Base-by-base conservation (phyloP, 64 coral and sea anemone species). In the Catalaphyllia jardinei region DNA sequence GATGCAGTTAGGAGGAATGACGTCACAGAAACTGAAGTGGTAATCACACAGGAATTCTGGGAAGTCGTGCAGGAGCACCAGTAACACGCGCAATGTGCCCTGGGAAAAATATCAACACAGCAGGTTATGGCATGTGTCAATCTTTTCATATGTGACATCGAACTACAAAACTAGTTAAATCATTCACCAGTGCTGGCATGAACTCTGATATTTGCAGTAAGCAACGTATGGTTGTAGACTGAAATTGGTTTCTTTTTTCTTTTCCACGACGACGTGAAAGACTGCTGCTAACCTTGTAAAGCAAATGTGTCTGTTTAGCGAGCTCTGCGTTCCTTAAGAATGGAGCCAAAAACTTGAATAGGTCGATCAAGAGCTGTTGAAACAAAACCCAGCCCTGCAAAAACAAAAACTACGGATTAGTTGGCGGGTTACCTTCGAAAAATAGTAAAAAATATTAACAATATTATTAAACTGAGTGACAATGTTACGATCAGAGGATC, bases 11-110 rank as follows among this genome's bases (percentile, higher is more conserved):
- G 97, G 97, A 17, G 97, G 97, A 51, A 99, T 99, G 88, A 99
- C 97, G 57, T 99, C 97, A 95, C 97, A 99, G 73, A 99, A 99
- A 86, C 97, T 99, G 79, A 99, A 99, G 89, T 99, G 97, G 76
- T 95, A 99, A 81, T 99, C 97, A 73, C 97, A 99, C 16, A 99
- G 91, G 83, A 99, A 99, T 77, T 99, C 97, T 91, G 97, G 97
- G 88, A 99, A 99, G 73, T 99, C 97, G 60, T 99, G 97, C 12
- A 99, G 88, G 22, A 99, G 91, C 4, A 99, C 97, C 77, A 99
- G 71, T 52, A 99, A 67, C 6, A 99, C 97, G 42, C 97, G 91
- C 19, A 99, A 72, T 57, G 97, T 99, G 69, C 97, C 97, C 97
- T 99, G 94, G 63, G 24, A 54, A 80, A 62, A 2, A 54, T 79